Evolutionary conservation across 2,113 vertebrate genomes (phyloP).

Genomic region (Cottus gobio): DNA sequence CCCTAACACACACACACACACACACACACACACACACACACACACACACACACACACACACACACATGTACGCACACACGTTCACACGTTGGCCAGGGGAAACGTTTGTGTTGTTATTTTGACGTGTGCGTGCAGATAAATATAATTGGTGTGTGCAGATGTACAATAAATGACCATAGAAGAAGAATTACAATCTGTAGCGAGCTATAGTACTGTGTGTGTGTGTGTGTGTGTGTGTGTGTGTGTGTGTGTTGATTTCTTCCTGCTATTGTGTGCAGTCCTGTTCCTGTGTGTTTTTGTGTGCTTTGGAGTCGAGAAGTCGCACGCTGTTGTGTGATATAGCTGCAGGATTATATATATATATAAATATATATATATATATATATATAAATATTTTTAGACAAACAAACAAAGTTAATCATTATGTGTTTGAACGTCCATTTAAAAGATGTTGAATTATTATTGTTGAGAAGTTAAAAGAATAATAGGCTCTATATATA

Average conservation of each 20-base stretch:
- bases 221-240: conserved; percentile 22
- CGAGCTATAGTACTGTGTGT: neutral
- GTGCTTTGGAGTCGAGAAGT: conserved; percentile 10
- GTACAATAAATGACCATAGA: conserved; percentile 23
- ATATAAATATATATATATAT: too few species aligned
- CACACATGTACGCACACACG: neutral
- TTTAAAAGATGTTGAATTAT: too few species aligned
- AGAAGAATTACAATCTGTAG: neutral
- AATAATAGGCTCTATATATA: neutral
- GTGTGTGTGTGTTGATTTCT: conserved; percentile 59
- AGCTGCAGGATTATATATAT: too few species aligned
- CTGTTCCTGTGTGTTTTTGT: conserved; percentile 34
- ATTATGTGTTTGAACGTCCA: too few species aligned
- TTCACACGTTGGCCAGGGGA: neutral
- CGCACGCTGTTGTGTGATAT: neutral
- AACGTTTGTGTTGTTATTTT: conserved; percentile 29
- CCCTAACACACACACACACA: neutral
- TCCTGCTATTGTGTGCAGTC: conserved; percentile 70
- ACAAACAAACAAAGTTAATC: too few species aligned
- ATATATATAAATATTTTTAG: too few species aligned
- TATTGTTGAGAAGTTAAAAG: neutral
- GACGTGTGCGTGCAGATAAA: conserved; percentile 20
- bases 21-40: conserved; percentile 5
- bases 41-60: conserved; percentile 9
- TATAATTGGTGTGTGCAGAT: conserved; percentile 4